Base-by-base conservation (phyloP, 2,113 vertebrate species). In the Oryzias curvinotus region DNA sequence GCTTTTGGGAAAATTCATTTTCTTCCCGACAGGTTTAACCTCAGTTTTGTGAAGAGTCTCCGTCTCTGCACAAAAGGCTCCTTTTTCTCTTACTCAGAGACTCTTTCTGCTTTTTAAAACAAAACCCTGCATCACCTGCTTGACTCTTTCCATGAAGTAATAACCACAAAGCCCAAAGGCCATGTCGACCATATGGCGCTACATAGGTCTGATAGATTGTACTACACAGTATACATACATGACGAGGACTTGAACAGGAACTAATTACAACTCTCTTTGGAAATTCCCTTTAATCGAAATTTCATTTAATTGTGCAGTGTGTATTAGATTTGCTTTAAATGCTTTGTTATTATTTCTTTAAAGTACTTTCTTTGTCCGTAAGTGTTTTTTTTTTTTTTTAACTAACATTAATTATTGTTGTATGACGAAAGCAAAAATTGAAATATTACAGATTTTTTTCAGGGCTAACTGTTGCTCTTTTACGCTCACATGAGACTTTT, bases 171-270 rank as follows among this genome's bases (percentile, higher is more conserved):
- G 78, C 85, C 86, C 80, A 76, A 25, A 78, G 85, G 86, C 86
- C 82, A 81, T 48, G 74, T 71, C 17, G 62, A 79, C 82, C 88
- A 87, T 85, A 90, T 88, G 85, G 86, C 18, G 47, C 78, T 71
- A 61, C 69, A 71, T 53, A 64, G 64, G 64, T 79, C 69, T 71
- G 58, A 69, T 71, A 57, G 72, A 71, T 84, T 84, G 85, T 86
- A 73, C 75, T 67, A 84, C 86, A 85, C 51, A 42, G 70, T 62
- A 16, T 65, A 62, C 69, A 65, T 79, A 79, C 58, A 69, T 65
- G 64, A 63, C 23, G 51, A 41, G 64, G 82, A 83, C 76, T 83
- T 41, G 52, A 82, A 61, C 73, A 66, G 76, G 62, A 82, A 58
- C 82, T 80, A 83, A 86, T 88, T 87, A 87, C 78, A 52, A 26